phyloP scores from a whole-genome alignment of 2,113 vertebrate species.

The Salvelinus sp. region DNA sequence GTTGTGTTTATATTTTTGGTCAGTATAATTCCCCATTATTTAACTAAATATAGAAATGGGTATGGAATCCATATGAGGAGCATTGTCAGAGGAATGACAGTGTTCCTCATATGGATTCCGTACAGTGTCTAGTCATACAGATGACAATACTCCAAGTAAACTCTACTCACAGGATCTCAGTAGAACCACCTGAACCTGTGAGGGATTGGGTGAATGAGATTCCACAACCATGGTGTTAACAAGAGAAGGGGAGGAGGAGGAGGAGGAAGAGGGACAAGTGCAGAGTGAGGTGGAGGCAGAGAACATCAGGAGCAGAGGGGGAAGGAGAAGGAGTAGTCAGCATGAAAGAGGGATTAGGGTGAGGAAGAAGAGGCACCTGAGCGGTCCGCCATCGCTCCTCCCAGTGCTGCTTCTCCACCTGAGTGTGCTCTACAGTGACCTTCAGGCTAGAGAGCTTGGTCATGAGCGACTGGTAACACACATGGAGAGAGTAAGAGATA shows the following conservation, averaged over 20 bases:
- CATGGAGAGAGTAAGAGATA: conserved; percentile 70
- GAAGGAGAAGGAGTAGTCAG: not conserved
- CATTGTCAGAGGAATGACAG: too few species aligned
- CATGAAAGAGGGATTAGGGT: not conserved
- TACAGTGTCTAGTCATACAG: too few species aligned
- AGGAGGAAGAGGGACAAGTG: not conserved
- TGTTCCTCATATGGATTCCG: too few species aligned
- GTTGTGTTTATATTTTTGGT: too few species aligned
- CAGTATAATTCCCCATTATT: too few species aligned
- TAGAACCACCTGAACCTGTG: not conserved
- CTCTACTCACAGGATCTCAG: too few species aligned
- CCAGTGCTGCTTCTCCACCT: conserved; percentile 76
- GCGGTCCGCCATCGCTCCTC: conserved; percentile 66
- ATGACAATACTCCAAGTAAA: too few species aligned
- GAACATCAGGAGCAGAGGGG: not conserved
- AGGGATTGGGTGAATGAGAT: conserved; percentile 15
- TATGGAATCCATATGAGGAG: too few species aligned
- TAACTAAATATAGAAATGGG: too few species aligned
- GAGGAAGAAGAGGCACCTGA: conserved; percentile 61
- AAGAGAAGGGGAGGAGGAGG: not conserved
- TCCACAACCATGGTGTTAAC: conserved; percentile 9
- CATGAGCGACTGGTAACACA: conserved; percentile 72
- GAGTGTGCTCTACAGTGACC: conserved; percentile 75
- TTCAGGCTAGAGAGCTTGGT: conserved; percentile 73
- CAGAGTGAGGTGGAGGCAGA: not conserved